Evolutionary conservation across 1,140 invertebrate genomes (phyloP).

Genomic region (Diorhabda elongata): DNA sequence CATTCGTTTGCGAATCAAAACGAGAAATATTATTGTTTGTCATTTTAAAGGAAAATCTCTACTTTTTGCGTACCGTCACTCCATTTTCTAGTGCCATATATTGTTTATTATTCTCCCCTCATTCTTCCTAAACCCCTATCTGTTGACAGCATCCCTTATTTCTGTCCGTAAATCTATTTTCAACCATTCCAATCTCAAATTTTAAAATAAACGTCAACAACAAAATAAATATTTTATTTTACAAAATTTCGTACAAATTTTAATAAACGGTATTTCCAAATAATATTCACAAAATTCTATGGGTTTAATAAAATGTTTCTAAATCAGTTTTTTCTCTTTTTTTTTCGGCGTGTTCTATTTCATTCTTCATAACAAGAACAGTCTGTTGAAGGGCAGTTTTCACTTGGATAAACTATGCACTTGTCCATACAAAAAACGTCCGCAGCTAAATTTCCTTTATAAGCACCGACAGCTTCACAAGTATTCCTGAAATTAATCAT

Average conservation of each 20-base stretch:
- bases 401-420: conserved; percentile 68
- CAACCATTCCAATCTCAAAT: too few species aligned
- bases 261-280: neutral
- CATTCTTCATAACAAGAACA: conserved; percentile 63
- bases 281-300: neutral
- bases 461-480: conserved; percentile 73
- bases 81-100: too few species aligned
- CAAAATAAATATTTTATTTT: neutral
- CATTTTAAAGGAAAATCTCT: too few species aligned
- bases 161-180: too few species aligned
- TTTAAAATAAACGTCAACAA: neutral
- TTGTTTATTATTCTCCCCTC: too few species aligned
- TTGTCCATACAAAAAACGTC: conserved; percentile 80
- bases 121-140: too few species aligned
- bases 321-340: neutral
- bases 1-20: too few species aligned
- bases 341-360: neutral
- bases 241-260: neutral
- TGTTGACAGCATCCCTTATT: too few species aligned
- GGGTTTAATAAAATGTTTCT: too few species aligned
- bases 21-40: too few species aligned
- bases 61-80: too few species aligned
- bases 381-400: conserved; percentile 63
- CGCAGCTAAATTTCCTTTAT: conserved; percentile 65
- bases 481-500: conserved; percentile 57